A percentile compares a stretch with the other conserved stretches of the same genome.
phyloP scores from a whole-genome alignment of 1,140 invertebrate genomes.

The Caenorhabditis latens region DNA sequence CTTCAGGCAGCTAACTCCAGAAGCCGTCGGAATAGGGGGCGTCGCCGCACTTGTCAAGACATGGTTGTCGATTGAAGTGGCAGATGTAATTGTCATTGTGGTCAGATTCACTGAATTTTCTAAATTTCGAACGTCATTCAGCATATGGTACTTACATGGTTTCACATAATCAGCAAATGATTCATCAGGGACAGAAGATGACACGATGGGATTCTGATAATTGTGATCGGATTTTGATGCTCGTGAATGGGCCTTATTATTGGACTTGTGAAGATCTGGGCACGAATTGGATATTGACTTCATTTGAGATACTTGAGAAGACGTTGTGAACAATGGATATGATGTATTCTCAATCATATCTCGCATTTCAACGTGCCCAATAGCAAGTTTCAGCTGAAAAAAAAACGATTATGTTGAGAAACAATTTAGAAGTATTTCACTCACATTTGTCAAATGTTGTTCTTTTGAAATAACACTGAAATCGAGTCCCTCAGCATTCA shows the following conservation, averaged over 20 bases:
- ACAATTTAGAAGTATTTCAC: background rate
- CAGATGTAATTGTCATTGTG: conserved; percentile 26
- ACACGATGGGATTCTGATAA: conserved; percentile 12
- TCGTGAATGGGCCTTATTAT: background rate
- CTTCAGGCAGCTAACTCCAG: conserved; percentile 48
- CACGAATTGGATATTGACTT: conserved; percentile 60
- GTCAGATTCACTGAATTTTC: background rate
- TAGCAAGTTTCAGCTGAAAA: conserved; percentile 61
- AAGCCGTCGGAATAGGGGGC: conserved; percentile 45
- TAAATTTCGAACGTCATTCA: background rate
- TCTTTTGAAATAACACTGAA: conserved; percentile 25
- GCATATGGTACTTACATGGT: conserved; percentile 19
- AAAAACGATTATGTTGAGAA: background rate
- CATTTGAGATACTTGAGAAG: conserved; percentile 10
- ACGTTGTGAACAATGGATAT: conserved; percentile 62
- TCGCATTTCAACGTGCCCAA: conserved; percentile 59
- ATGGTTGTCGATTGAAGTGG: conserved; percentile 5
- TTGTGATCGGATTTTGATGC: background rate
- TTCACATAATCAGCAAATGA: background rate
- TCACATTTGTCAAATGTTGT: conserved; percentile 45
- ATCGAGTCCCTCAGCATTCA: conserved; percentile 3
- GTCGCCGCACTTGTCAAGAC: conserved; percentile 20
- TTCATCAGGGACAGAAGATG: conserved; percentile 59
- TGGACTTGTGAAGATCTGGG: conserved; percentile 58
- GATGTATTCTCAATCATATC: conserved; percentile 66